Evolutionary conservation across 2,113 vertebrate genomes (phyloP).

Genomic region (Steatornis caripensis): DNA sequence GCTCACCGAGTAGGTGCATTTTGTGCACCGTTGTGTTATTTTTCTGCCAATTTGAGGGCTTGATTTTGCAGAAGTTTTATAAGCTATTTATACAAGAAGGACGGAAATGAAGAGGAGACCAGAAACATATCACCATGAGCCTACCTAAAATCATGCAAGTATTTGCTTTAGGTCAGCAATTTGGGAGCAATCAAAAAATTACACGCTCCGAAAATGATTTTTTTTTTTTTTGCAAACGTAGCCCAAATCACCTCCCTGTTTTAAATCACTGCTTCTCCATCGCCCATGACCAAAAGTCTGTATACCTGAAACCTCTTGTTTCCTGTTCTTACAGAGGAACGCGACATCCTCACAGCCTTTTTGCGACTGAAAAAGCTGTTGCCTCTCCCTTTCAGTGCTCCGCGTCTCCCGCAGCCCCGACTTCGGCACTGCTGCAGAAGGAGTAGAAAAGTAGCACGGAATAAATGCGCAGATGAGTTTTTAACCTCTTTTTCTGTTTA

Average conservation of each 20-base stretch:
- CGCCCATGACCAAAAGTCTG: not conserved
- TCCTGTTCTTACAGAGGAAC: not conserved
- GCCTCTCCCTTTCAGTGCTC: not conserved
- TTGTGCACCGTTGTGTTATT: not conserved
- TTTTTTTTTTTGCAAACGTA: not conserved
- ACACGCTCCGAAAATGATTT: not conserved
- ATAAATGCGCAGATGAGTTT: not conserved
- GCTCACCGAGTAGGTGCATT: not conserved
- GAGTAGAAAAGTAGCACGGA: not conserved
- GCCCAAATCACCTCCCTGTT: not conserved
- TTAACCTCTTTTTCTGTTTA: conserved; percentile 32
- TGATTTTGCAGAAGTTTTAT: not conserved
- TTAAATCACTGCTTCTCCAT: not conserved
- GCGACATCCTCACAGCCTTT: not conserved
- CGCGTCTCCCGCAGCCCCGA: not conserved
- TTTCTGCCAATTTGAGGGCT: not conserved
- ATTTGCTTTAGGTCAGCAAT: not conserved
- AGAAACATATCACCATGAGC: not conserved
- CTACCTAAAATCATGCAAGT: not conserved
- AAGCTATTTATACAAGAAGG: not conserved
- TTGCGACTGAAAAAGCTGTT: not conserved
- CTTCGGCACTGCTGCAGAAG: not conserved
- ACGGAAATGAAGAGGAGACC: not conserved
- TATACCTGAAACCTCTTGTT: not conserved
- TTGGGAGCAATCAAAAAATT: not conserved